Evolutionary conservation across 2,888 invertebrate genomes (phyloP), one percentile per base, ranked within the genome.

Genomic region (Aleiodes alternator): DNA sequence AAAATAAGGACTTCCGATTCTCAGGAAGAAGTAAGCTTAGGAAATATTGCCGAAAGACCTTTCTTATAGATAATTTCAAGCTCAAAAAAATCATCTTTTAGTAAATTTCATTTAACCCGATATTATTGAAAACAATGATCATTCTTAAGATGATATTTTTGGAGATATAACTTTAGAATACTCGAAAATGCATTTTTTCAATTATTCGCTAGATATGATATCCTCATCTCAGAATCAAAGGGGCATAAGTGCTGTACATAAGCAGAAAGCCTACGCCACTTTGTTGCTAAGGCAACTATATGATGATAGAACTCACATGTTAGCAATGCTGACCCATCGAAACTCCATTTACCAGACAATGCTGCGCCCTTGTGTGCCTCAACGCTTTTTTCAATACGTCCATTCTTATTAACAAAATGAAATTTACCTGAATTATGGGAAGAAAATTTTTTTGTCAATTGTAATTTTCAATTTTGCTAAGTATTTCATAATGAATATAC

Each of bases 361-460:
- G 97, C 95, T 11, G 99, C 98, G 1, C 97, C 94, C 87, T 95
- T 94, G 87, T 99, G 99, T 16, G 97, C 99, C 56, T 96, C 95
- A 0, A 98, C 95, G 79, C 93, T 95, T 87, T 98, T 96, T 88
- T 99, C 99, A 74, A 98, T 94, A 38, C 98, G 92, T 0, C 98
- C 98, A 83, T 94, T 95, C 86, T 95, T 95, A 84, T 95, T 96
- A 16, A 98, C 92, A 75, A 99, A 94, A 85, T 97, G 94, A 87
- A 97, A 97, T 89, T 95, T 95, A 55, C 92, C 94, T 94, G 83
- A 78, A 66, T 72, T 43, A 38, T 34, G 9, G 29, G 16, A 75
- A 12, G 73, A 57, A 55, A 11, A 16, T 8, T 43, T 38, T 16
- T 34, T 31, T 6, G 34, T 34, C 6, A 34, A 34, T 34, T 34